Evolutionary conservation across 1,140 invertebrate species (phyloP), one percentile per base, ranked within the genome.

Genomic region (Eriosoma lanigerum): DNA sequence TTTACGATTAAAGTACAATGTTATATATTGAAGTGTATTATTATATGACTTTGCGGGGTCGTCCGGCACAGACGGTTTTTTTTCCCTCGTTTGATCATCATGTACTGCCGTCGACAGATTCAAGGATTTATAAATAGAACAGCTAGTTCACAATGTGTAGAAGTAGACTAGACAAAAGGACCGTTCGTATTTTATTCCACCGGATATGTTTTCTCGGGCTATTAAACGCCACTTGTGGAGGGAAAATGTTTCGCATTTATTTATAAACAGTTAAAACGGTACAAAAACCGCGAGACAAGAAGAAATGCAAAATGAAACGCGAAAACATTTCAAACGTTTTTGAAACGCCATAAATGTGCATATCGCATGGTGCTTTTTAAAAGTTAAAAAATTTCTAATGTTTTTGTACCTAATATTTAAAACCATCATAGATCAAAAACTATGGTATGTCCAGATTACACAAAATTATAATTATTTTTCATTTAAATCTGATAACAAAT

Each of bases 181-280:
- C 52, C 52, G n/a, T 29, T 13, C 50, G 48, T 52, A 52, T 75
- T 32, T 29, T 21, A 56, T 19, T 8, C 50, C 24, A 26, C 73
- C 73, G 73, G 73, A 76, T 76, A 44, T 58, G 73, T 76, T 76
- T 76, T 76, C 52, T 76, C 73, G 73, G 73, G 32, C 54, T 54
- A 58, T 76, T 76, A 76, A 76, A 76, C 73, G 32, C 73, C 73
- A 76, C 73, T 76, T 58, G 73, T 46, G 13, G 32, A 75, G n/a
- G 54, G 21, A 75, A 76, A 76, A 76, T 54, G 21, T 76, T 76
- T 76, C 29, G 29, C 54, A n/a, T 68, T 68, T 68, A 68, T 68
- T 68, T 68, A 68, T 68, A 68, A 68, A 68, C 17, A 9, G 32
- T 44, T 13, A 10, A 29, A n/a, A 24, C 17, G 44, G 21, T 21